phyloP scores from a whole-genome alignment of 2,113 vertebrate species.

The Cyrtonyx montezumae region DNA sequence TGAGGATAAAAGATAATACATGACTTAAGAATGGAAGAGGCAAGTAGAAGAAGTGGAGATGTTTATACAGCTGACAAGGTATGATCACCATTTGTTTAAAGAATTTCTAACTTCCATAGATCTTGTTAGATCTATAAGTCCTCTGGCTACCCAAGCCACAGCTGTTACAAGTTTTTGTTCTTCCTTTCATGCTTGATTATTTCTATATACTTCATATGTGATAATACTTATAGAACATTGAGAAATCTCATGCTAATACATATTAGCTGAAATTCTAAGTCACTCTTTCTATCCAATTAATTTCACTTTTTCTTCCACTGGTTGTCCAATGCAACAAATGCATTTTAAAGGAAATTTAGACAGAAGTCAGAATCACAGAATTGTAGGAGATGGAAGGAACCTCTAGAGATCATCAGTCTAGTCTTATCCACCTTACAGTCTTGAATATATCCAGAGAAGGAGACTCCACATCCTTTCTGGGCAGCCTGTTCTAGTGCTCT shows the following conservation, averaged over 20 bases:
- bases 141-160: neutral
- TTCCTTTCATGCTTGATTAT: neutral
- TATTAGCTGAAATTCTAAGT: neutral
- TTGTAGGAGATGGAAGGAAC: too few relatives aligned
- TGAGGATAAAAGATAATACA: neutral
- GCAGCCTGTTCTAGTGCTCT: too few relatives aligned
- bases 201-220: neutral
- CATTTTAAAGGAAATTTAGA: neutral
- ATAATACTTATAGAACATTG: neutral
- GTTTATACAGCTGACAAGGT: neutral
- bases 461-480: too few relatives aligned
- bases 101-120: neutral
- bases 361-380: too few relatives aligned
- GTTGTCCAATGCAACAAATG: neutral
- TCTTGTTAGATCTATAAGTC: neutral
- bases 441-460: too few relatives aligned
- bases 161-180: neutral
- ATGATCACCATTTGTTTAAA: neutral
- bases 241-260: neutral
- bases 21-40: neutral
- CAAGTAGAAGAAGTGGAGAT: neutral
- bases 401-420: too few relatives aligned
- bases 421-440: too few relatives aligned
- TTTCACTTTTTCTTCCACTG: neutral
- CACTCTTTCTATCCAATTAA: neutral